Percentiles rank a stretch among this genome's conserved stretches.
These are phyloP conservation scores for Kryptopterus vitreolus DNA, from an alignment of 2,797 vertebrate species.

Conservation along the genomic window DNA sequence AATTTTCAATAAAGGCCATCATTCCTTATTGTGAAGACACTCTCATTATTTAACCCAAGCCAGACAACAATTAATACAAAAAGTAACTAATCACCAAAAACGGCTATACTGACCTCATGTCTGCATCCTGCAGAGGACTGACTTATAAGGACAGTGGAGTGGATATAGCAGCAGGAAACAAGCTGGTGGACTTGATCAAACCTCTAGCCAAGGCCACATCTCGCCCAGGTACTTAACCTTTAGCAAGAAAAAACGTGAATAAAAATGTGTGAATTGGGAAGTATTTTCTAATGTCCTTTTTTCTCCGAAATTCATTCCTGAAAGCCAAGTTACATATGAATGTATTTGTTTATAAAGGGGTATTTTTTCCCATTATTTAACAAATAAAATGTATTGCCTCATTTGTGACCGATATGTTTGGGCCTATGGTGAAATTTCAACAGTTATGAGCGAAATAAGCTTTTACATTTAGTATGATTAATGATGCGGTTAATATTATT, in stretches of 20 bases:
- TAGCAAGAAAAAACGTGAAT: not conserved
- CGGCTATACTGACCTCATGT: constrained; percentile 25
- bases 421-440: not conserved
- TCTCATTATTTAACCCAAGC: not conserved
- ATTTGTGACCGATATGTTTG: not conserved
- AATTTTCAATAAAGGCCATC: not conserved
- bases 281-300: not conserved
- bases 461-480: not conserved
- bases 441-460: not conserved
- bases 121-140: constrained; percentile 76
- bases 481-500: not conserved
- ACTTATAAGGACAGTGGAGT: constrained; percentile 96
- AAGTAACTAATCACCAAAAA: not conserved
- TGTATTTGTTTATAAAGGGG: not conserved
- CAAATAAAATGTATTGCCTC: not conserved
- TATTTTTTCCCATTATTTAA: not conserved
- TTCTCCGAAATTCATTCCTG: not conserved
- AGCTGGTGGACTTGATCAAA: constrained; percentile 89
- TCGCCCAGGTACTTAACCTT: constrained; percentile 79
- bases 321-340: not conserved
- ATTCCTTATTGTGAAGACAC: too few species aligned
- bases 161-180: constrained; percentile 95
- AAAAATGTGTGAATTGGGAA: not conserved
- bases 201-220: constrained; percentile 90
- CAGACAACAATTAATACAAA: not conserved